Evolutionary conservation across 2,888 invertebrate genomes (phyloP), one percentile per base, ranked within the genome.

Genomic region (Nymphalis urticae): DNA sequence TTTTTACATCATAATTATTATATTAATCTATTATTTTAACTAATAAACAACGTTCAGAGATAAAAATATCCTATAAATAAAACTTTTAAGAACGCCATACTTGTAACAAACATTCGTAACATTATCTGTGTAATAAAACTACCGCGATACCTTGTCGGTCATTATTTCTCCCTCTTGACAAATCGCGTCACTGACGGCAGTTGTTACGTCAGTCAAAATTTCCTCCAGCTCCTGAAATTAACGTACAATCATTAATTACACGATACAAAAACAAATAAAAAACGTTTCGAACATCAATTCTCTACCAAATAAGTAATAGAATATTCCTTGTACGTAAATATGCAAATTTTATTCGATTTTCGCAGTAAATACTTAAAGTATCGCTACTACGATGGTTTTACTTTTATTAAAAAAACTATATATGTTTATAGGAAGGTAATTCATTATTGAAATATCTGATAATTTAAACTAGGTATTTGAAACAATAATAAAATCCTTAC

Each of bases 161-260:
- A 98, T 95, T 76, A 97, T 95, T 90, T 97, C 96, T 69, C 97
- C 96, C 77, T 97, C 97, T 85, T 97, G 97, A 79, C 96, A 95
- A 81, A 98, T 95, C 32, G 98, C 96, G 75, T 98, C 97, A 79
- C 97, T 95, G 78, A 98, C 94, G 71, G 97, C 96, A 79, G 96
- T 94, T 86, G 97, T 97, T 72, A 98, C 95, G 84, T 98, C 98
- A 75, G 95, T 95, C 91, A 98, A 96, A 82, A 98, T 97, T 85
- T 98, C 98, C 90, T 98, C 97, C 82, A 98, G 93, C 92, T 98
- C 98, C 96, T 98, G 95, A 78, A 95, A 94, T 70, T 69, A 73
- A 72, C 66, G 66, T 63, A 68, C 64, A 48, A 17, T 48, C 54
- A 72, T 72, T 72, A 69, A 58, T 71, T 62, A 62, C 51, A 47